These are phyloP conservation scores for Philereme vetulata DNA, from an alignment of 2,888 invertebrate genomes.

Conservation along the genomic window DNA sequence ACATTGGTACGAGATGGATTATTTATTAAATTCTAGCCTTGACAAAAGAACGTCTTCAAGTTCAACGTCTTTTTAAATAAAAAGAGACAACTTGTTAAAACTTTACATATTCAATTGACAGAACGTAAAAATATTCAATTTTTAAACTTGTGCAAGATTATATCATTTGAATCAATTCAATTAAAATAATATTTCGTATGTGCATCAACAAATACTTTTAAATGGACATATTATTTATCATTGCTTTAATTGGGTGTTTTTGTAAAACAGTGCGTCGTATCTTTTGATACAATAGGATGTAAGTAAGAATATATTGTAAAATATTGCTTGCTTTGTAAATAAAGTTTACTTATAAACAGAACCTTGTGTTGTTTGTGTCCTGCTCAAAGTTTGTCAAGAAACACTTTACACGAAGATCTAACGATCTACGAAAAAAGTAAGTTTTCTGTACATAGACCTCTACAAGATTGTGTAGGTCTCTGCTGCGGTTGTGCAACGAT, in stretches of 20 bases:
- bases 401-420: slow-evolving; percentile 1
- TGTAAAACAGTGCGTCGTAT: slow-evolving; percentile 31
- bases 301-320: slow-evolving; percentile 77
- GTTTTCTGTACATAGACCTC: too few relatives aligned
- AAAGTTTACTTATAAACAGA: slow-evolving; percentile 73
- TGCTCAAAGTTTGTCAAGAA: slow-evolving; percentile 48
- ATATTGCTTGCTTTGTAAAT: slow-evolving; percentile 81
- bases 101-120: too few relatives aligned
- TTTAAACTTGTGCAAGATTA: too few relatives aligned
- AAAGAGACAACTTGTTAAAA: too few relatives aligned
- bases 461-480: too few relatives aligned
- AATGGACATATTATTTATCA: neutral
- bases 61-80: too few relatives aligned
- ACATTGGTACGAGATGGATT: slow-evolving; percentile 19
- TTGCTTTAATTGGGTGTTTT: slow-evolving; percentile 43
- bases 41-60: too few relatives aligned
- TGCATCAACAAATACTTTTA: slow-evolving; percentile 4
- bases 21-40: slow-evolving; percentile 4
- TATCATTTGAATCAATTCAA: too few relatives aligned
- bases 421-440: too few relatives aligned
- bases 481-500: too few relatives aligned
- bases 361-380: slow-evolving; percentile 60
- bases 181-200: too few relatives aligned
- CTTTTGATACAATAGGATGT: slow-evolving; percentile 57
- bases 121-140: too few relatives aligned